These are phyloP conservation scores for Rhagium mordax DNA, from an alignment of 2,888 invertebrate species.

Conservation along the genomic window DNA sequence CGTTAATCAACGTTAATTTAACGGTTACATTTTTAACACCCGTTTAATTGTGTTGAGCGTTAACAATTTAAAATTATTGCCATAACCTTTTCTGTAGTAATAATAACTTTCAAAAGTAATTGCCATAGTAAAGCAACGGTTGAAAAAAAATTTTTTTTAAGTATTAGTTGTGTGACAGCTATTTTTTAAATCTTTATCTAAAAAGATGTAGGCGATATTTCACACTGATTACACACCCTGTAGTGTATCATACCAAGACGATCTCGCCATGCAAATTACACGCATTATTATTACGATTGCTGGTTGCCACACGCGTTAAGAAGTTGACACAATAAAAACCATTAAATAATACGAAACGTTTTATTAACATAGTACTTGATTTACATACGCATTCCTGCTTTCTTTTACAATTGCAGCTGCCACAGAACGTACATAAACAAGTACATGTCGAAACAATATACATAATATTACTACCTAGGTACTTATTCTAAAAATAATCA, in stretches of 20 bases:
- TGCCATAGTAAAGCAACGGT: too few relatives aligned
- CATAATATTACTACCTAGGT: background rate
- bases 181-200: too few relatives aligned
- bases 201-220: too few relatives aligned
- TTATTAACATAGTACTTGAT: conserved; percentile 15
- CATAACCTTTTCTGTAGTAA: too few relatives aligned
- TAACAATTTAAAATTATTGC: too few relatives aligned
- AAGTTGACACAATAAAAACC: conserved; percentile 12
- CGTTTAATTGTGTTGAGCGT: too few relatives aligned
- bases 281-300: background rate
- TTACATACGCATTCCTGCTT: conserved; percentile 29
- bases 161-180: too few relatives aligned
- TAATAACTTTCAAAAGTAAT: too few relatives aligned
- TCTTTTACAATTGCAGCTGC: conserved; percentile 13
- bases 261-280: background rate
- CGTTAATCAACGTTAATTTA: too few relatives aligned
- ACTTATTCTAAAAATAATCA: conserved; percentile 11
- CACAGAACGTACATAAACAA: conserved; percentile 2
- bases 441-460: background rate
- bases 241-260: background rate
- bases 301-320: background rate
- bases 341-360: conserved; percentile 12
- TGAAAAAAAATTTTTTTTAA: too few relatives aligned
- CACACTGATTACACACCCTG: too few relatives aligned
- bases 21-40: too few relatives aligned